Evolutionary conservation across 2,888 invertebrate genomes (phyloP).

Genomic region (Rhingia campestris): DNA sequence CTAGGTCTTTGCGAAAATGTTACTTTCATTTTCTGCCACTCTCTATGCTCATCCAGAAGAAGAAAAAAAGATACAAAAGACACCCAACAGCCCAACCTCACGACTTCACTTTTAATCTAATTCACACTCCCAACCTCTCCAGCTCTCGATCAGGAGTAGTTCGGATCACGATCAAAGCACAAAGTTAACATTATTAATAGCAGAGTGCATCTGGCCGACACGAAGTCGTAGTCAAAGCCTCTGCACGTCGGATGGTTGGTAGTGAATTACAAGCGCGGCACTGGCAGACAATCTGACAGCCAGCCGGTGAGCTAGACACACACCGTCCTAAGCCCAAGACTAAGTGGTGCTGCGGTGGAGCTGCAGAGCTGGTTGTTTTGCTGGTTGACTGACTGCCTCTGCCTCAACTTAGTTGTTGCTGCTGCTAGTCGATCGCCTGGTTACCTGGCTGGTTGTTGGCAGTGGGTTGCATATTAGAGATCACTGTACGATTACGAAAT

Average conservation of each 20-base stretch:
- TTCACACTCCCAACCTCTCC: conserved; percentile 50
- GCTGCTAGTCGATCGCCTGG: conserved; percentile 40
- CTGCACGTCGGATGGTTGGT: conserved; percentile 20
- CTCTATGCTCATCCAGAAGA: conserved; percentile 42
- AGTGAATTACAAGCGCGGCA: conserved; percentile 46
- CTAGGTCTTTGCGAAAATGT: conserved; percentile 16
- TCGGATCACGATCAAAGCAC: conserved; percentile 65
- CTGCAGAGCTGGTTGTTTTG: background rate
- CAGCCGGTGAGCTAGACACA: conserved; percentile 32
- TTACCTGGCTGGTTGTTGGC: conserved; percentile 62
- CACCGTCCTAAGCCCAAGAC: conserved; percentile 16
- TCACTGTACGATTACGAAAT: conserved; percentile 71
- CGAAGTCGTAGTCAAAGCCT: conserved; percentile 5
- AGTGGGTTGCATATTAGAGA: conserved; percentile 68
- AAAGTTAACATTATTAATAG: conserved; percentile 68
- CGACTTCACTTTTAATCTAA: conserved; percentile 62
- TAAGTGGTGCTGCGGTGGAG: background rate
- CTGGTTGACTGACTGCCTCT: conserved; percentile 42
- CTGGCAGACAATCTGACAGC: conserved; percentile 48
- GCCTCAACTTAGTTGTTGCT: conserved; percentile 19
- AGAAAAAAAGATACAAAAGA: conserved; percentile 7
- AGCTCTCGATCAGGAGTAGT: conserved; percentile 36
- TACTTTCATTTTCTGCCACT: conserved; percentile 51
- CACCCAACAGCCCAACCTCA: conserved; percentile 48
- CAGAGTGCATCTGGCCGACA: conserved; percentile 53